These are phyloP conservation scores for Drosophila subpulchrella DNA, from an alignment of 1,140 invertebrate genomes.

Conservation along the genomic window DNA sequence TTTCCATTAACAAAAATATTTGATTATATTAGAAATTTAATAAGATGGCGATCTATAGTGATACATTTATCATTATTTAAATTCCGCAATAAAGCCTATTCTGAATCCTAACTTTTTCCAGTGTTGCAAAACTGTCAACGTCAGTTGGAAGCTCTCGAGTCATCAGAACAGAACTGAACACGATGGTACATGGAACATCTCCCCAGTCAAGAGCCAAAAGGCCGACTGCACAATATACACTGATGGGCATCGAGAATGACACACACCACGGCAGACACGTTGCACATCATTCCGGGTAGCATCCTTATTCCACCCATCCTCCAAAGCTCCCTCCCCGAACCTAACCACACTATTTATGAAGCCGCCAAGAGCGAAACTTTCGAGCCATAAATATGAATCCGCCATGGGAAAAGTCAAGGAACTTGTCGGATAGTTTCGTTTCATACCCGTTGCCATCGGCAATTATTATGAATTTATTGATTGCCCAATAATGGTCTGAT, in stretches of 20 bases:
- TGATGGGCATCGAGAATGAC: slow-evolving; percentile 40
- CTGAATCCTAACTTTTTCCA: neutral
- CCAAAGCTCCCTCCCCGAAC: neutral
- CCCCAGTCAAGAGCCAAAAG: slow-evolving; percentile 24
- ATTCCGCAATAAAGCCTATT: too few species aligned
- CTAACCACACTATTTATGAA: slow-evolving; percentile 48
- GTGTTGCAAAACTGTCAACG: slow-evolving; percentile 42
- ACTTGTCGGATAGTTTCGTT: slow-evolving; percentile 68
- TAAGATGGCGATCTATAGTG: too few species aligned
- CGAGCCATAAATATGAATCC: slow-evolving; percentile 69
- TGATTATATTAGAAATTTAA: neutral
- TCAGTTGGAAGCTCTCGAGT: slow-evolving; percentile 19
- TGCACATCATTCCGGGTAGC: slow-evolving; percentile 29
- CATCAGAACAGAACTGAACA: slow-evolving; percentile 16
- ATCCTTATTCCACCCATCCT: neutral
- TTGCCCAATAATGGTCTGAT: slow-evolving; percentile 61
- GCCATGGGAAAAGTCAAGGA: slow-evolving; percentile 37
- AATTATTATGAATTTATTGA: slow-evolving; percentile 83
- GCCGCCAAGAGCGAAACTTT: slow-evolving; percentile 66
- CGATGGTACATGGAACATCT: slow-evolving; percentile 11
- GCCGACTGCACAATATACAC: slow-evolving; percentile 41
- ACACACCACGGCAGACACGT: slow-evolving; percentile 17
- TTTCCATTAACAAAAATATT: too few species aligned
- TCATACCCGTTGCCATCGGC: slow-evolving; percentile 51
- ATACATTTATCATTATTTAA: too few species aligned